Percentiles rank a stretch among this genome's conserved stretches.
These are phyloP conservation scores for Branchinecta lynchi DNA, from an alignment of 1,140 invertebrate genomes.

Conservation along the genomic window DNA sequence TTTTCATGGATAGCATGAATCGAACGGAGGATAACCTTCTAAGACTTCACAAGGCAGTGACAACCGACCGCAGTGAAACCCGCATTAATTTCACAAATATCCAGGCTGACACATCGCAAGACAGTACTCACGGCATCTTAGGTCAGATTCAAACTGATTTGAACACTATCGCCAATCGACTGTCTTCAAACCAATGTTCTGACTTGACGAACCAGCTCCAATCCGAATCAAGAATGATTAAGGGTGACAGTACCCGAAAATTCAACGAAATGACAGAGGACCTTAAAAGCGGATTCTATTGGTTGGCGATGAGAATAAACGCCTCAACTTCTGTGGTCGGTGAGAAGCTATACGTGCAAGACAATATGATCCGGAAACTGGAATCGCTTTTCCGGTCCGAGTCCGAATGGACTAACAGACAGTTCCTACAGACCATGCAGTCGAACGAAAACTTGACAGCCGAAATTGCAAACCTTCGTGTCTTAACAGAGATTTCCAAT, in stretches of 20 bases:
- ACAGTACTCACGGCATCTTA: neutral
- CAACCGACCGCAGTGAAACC: neutral
- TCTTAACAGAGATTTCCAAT: neutral
- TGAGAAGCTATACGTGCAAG: neutral
- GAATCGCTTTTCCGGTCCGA: neutral
- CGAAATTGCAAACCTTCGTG: neutral
- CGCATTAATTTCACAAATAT: neutral
- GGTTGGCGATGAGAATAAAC: neutral
- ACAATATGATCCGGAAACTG: neutral
- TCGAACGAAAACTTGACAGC: neutral
- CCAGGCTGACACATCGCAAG: neutral
- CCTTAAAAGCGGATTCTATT: neutral
- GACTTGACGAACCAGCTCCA: neutral
- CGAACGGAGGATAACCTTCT: neutral
- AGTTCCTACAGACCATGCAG: neutral
- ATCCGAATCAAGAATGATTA: neutral
- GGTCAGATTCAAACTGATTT: neutral
- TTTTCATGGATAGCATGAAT: neutral
- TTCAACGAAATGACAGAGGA: neutral
- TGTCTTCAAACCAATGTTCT: neutral
- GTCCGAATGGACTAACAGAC: neutral
- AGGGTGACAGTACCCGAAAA: neutral
- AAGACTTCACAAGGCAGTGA: neutral
- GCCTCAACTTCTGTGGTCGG: neutral
- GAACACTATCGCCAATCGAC: neutral